A percentile compares a stretch with the other conserved stretches of the same genome.
Evolutionary conservation across 2,113 vertebrate genomes (phyloP).

Genomic region (Anas platyrhynchos): DNA sequence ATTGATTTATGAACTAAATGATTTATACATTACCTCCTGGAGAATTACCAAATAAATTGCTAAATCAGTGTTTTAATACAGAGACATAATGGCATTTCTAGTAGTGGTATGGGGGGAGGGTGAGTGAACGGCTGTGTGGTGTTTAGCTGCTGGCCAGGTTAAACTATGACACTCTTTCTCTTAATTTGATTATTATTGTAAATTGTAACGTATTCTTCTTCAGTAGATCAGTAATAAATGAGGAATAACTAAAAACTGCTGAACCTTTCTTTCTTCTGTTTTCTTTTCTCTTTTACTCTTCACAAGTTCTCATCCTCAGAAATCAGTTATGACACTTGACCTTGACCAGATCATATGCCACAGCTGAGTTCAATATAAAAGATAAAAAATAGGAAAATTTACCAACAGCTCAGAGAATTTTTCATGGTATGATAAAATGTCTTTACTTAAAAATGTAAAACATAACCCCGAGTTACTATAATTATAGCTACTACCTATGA

Average conservation of each 20-base stretch:
- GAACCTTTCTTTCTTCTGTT: neutral
- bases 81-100: neutral
- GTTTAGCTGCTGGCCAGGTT: too few species aligned
- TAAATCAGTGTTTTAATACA: neutral
- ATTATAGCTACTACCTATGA: neutral
- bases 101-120: too few species aligned
- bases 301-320: neutral
- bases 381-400: neutral
- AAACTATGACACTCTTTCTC: neutral
- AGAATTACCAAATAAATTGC: neutral
- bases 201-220: neutral
- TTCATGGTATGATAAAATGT: neutral
- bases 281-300: neutral
- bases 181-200: neutral
- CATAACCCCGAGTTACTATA: neutral
- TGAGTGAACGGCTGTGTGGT: too few species aligned
- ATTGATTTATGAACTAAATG: neutral
- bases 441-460: neutral
- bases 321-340: neutral
- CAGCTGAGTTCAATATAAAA: neutral
- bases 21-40: neutral
- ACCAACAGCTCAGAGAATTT: neutral
- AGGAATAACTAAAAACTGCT: neutral
- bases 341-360: neutral
- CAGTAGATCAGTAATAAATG: neutral